Percentiles rank a stretch among this genome's conserved stretches.
Conservation (phyloP, 2,797 vertebrate genomes). For the Choloepus didactylus region DNA sequence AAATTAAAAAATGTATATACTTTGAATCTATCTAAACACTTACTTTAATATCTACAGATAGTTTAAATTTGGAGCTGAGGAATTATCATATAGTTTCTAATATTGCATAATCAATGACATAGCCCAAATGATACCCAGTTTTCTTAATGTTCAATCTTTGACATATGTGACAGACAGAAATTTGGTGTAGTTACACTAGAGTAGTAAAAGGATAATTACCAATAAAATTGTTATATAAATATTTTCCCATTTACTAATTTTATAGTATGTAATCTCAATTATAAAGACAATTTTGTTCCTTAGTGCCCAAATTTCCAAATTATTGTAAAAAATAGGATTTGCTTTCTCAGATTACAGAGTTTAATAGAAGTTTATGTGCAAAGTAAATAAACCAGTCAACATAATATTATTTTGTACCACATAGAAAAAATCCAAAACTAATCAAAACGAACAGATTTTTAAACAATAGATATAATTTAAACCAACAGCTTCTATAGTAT, state of each 20-base stretch:
- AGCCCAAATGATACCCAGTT: not conserved
- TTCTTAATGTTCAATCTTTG: not conserved
- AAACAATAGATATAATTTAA: constrained; percentile 27
- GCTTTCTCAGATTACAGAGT: constrained; percentile 36
- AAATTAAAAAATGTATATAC: not conserved
- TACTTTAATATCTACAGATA: not conserved
- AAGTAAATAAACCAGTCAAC: constrained; percentile 50
- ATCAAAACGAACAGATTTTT: not conserved
- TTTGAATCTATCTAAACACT: not conserved
- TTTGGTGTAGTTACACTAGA: not conserved
- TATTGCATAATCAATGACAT: not conserved
- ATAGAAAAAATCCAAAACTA: not conserved
- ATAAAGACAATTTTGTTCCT: not conserved
- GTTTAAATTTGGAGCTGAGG: not conserved
- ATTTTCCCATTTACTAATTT: not conserved
- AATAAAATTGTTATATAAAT: not conserved
- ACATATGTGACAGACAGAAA: not conserved
- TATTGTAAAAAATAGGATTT: constrained; percentile 49
- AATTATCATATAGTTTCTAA: not conserved
- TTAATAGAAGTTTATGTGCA: constrained; percentile 62
- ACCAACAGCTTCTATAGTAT: constrained; percentile 43
- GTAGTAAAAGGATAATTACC: not conserved
- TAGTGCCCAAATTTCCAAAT: not conserved
- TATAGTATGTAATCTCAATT: not conserved
- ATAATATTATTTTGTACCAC: not conserved